Conservation (phyloP, 2,113 vertebrate genomes). For the Hippolais icterina region DNA sequence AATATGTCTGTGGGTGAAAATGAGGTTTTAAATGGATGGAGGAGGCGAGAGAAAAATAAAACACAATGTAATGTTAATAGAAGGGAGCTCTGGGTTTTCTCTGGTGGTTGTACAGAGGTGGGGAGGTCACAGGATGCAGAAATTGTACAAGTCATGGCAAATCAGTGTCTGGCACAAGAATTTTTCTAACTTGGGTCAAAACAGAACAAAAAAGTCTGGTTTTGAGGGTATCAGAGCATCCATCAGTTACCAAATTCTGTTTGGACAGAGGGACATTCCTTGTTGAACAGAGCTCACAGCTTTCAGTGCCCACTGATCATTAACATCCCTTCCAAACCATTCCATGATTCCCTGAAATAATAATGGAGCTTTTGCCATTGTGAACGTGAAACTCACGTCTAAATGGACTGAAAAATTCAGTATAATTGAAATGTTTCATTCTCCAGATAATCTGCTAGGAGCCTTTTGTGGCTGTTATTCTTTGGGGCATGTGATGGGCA, state of each 20-base stretch:
- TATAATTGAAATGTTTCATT: neutral
- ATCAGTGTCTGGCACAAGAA: neutral
- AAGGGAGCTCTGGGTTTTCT: neutral
- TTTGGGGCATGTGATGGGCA: neutral
- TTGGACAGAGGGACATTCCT: neutral
- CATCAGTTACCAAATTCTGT: neutral
- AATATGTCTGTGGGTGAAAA: conserved; percentile 21
- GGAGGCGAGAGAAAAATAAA: neutral
- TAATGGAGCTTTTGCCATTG: neutral
- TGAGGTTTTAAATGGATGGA: conserved; percentile 17
- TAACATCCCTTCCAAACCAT: neutral
- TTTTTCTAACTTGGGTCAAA: neutral
- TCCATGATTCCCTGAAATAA: neutral
- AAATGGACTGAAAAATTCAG: neutral
- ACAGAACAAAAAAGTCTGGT: neutral
- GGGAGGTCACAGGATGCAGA: neutral
- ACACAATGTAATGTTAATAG: neutral
- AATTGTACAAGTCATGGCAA: fast-evolving
- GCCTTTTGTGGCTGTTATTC: neutral
- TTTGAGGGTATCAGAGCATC: neutral
- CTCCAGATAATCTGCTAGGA: neutral
- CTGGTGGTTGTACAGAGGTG: neutral
- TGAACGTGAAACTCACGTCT: fast-evolving
- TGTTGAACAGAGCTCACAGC: neutral
- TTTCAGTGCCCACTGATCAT: neutral